Percentiles rank a stretch among this genome's conserved stretches.
These are phyloP conservation scores for Iselma pallidipennis DNA, from an alignment of 2,888 invertebrate genomes.

Conservation along the genomic window DNA sequence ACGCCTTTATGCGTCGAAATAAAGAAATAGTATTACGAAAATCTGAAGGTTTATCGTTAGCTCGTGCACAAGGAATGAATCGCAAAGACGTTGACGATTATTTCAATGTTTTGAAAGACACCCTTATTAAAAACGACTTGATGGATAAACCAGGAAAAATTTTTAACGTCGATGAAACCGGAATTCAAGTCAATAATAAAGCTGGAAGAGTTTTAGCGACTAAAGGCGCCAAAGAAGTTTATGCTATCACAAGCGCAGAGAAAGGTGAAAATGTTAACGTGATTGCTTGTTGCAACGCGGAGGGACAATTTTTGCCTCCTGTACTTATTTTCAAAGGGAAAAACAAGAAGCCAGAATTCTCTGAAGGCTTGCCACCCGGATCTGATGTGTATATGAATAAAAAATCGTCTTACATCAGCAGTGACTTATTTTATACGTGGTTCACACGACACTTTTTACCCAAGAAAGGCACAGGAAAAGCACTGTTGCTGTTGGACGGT, in stretches of 20 bases:
- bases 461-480: no score
- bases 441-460: no score
- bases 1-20: neutral
- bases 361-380: no score
- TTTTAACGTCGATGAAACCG: constrained; percentile 4
- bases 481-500: no score
- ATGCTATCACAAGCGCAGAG: constrained; percentile 16
- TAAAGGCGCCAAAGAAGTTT: constrained; percentile 18
- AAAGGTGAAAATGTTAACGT: constrained; percentile 22
- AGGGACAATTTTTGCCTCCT: constrained; percentile 20
- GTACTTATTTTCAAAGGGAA: constrained; percentile 20
- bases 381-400: no score
- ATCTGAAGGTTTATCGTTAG: neutral
- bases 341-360: no score
- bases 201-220: constrained; percentile 14
- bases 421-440: no score
- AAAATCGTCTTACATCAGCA: no score
- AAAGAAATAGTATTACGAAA: neutral
- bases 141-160: constrained; percentile 24
- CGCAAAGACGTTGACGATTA: neutral
- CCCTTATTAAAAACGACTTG: constrained; percentile 29
- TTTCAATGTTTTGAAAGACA: no score
- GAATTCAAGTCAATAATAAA: constrained; percentile 20
- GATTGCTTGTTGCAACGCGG: constrained; percentile 19
- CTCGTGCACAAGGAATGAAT: neutral